Evolutionary conservation across 1,140 invertebrate species (phyloP).

Genomic region (Drosophila hydei): DNA sequence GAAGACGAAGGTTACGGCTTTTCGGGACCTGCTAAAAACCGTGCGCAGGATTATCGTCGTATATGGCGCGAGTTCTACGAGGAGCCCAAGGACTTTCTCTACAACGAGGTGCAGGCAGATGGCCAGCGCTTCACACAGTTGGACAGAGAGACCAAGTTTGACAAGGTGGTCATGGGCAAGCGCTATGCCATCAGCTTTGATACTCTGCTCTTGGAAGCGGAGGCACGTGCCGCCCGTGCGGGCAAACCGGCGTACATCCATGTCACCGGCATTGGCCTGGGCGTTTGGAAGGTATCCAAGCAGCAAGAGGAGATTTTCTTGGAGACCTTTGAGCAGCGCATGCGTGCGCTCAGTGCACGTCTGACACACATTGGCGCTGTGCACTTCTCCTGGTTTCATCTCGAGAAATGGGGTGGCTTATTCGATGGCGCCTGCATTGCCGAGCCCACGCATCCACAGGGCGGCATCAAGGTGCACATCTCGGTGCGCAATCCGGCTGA

Average conservation of each 20-base stretch:
- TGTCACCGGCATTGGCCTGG: constrained; percentile 72
- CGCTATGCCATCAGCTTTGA: constrained; percentile 72
- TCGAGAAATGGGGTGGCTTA: constrained; percentile 32
- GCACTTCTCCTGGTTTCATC: constrained; percentile 78
- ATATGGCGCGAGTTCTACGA: constrained; percentile 73
- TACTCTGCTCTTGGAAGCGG: constrained; percentile 65
- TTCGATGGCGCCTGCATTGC: constrained; percentile 51
- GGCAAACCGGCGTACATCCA: constrained; percentile 71
- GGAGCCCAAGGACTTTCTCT: constrained; percentile 56
- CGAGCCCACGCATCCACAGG: constrained; percentile 44
- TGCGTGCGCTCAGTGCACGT: constrained; percentile 48
- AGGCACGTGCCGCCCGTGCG: constrained; percentile 34
- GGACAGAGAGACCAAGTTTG: constrained; percentile 27
- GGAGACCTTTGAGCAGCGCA: constrained; percentile 66
- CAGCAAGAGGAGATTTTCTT: constrained; percentile 71
- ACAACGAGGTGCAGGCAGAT: not conserved
- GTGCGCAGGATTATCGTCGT: constrained; percentile 50
- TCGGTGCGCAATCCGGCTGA: constrained; percentile 63
- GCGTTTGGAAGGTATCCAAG: constrained; percentile 54
- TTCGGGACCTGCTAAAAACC: not conserved
- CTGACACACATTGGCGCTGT: constrained; percentile 67
- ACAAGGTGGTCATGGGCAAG: constrained; percentile 71
- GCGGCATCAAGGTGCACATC: constrained; percentile 60
- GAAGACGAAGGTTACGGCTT: constrained; percentile 83
- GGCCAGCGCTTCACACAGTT: constrained; percentile 39